Base-by-base conservation (phyloP, 2,888 invertebrate genomes). In the Itoplectis maculator region DNA sequence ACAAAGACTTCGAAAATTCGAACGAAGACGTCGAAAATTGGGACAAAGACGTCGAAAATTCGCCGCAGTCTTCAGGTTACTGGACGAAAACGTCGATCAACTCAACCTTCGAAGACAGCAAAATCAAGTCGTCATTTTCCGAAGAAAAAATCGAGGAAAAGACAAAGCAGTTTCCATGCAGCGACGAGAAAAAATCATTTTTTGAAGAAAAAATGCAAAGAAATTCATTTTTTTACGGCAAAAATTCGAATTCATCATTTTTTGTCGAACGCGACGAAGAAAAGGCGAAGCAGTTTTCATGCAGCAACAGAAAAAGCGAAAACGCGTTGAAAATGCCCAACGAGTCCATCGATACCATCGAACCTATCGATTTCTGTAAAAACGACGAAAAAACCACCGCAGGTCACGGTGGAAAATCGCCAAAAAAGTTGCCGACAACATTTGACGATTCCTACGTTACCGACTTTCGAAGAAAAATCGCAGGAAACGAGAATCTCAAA, bases 61-160 rank as follows among this genome's bases (percentile, higher is more conserved):
- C 54, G 3, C 45, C 0, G 6, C 20, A 70, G 8, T 59, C 75
- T 0, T 75, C 66, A 15, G 61, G 65, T 35, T 74, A 74, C 42
- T 49, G 40, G n/a, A 68, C 18, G 0, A 75, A 59, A 1, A 37
- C 8, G 49, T 70, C 66, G 4, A 29, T n/a, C 9, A 68, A 35
- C 42, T 4, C 49, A 20, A 23, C 15, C 7, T 47, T 15, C 37
- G 40, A 40, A 20, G 13, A 18, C 20, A 15, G 11, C 23, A 9
- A 40, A 8, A 37, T 15, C 1, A 18, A 61, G 7, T 2, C 15
- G 2, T 37, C 9, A 18, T 37, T 37, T 18, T 18, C 18, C 18
- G 40, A 18, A n/a, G 18, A 13, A 23, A 1, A 1, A 9, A 15
- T 40, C n/a, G 37, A 37, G 37, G 8, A 15, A 1, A 4, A 18